phyloP scores from a whole-genome alignment of 2,113 vertebrate genomes.

The Pachypanchax playfairii region DNA sequence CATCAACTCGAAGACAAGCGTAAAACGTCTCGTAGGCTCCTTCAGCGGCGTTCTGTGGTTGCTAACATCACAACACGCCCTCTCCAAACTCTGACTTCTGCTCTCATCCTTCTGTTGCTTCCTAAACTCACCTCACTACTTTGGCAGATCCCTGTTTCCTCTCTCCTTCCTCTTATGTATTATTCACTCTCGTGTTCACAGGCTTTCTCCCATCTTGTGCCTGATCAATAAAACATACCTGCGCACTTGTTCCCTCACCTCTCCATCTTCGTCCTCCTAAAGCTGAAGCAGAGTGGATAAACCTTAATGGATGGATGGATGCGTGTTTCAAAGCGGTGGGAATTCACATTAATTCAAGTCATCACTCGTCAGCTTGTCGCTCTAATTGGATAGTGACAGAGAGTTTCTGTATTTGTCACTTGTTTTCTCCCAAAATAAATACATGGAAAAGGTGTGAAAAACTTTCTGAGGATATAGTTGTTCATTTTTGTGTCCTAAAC shows the following conservation, averaged over 20 bases:
- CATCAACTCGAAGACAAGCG: constrained; percentile 2
- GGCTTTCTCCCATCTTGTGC: constrained; percentile 60
- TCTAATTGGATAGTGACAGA: constrained; percentile 26
- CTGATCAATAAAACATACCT: constrained; percentile 80
- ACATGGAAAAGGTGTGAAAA: not conserved
- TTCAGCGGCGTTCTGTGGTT: constrained; percentile 9
- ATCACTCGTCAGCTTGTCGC: constrained; percentile 9
- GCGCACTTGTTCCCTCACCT: constrained; percentile 56
- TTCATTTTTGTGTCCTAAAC: not conserved
- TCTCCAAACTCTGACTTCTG: constrained; percentile 10
- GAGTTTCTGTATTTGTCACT: constrained; percentile 12
- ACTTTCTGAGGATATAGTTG: not conserved
- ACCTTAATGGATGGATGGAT: constrained; percentile 45
- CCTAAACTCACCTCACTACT: constrained; percentile 36
- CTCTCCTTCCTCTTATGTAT: constrained; percentile 51
- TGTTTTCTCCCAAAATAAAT: not conserved
- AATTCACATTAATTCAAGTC: constrained; percentile 38
- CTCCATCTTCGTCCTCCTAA: constrained; percentile 33
- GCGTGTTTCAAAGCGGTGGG: constrained; percentile 30
- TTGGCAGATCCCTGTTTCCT: constrained; percentile 43
- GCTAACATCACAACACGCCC: constrained; percentile 9
- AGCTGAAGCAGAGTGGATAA: constrained; percentile 55
- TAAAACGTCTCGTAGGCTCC: not conserved
- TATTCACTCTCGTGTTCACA: constrained; percentile 70
- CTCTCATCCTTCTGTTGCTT: constrained; percentile 22